Percentiles rank a stretch among this genome's conserved stretches.
Evolutionary conservation across 2,888 invertebrate species (phyloP).

Genomic region (Hermodice carunculata): DNA sequence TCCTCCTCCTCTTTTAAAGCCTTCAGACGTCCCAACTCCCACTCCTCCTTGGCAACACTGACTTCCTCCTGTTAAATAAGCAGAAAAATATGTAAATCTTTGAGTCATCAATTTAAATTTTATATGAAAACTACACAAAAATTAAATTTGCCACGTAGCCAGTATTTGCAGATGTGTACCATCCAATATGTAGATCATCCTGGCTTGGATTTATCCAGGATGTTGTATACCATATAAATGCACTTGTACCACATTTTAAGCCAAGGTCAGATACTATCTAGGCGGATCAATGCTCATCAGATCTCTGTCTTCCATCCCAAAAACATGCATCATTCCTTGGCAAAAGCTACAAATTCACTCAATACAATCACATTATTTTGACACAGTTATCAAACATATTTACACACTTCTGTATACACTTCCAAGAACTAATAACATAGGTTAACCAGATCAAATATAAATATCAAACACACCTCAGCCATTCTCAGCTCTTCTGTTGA

Average conservation of each 20-base stretch:
- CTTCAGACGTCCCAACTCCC: conserved; percentile 83
- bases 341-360: conserved; percentile 7
- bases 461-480: conserved; percentile 78
- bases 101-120: not conserved
- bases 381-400: too few relatives aligned
- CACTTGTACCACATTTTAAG: not conserved
- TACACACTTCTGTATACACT: too few relatives aligned
- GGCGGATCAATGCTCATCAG: conserved; percentile 8
- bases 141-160: not conserved
- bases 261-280: conserved; percentile 39
- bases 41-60: conserved; percentile 75
- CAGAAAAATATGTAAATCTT: not conserved
- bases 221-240: not conserved
- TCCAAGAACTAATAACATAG: too few relatives aligned
- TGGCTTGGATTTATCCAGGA: not conserved
- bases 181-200: not conserved
- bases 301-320: not conserved
- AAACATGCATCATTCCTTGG: conserved; percentile 3
- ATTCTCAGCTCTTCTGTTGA: conserved; percentile 86
- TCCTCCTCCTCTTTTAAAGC: conserved; percentile 72
- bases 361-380: too few relatives aligned
- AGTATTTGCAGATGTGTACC: not conserved
- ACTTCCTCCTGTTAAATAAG: conserved; percentile 75
- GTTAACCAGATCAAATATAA: conserved; percentile 2
- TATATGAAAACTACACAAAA: not conserved